Conservation (phyloP, 2,888 invertebrate genomes). For the Syrphus vitripennis region DNA sequence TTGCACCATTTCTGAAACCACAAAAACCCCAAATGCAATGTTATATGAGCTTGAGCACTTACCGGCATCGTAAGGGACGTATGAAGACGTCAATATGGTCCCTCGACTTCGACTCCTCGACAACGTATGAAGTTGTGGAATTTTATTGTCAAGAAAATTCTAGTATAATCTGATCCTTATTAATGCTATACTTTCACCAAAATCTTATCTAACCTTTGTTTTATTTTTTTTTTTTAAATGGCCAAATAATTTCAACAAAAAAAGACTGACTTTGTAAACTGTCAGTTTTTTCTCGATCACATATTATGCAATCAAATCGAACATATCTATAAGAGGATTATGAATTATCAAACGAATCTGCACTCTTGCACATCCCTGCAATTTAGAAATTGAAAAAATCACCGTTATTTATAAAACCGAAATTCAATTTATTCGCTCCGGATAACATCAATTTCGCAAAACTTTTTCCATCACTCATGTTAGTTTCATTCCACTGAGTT, state of each 20-base stretch:
- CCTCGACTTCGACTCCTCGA: background rate
- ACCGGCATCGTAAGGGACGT: background rate
- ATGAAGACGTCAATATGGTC: background rate
- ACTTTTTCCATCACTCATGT: background rate
- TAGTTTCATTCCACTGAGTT: background rate
- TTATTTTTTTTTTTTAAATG: no score
- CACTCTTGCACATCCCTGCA: background rate
- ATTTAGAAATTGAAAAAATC: background rate
- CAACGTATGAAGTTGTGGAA: background rate
- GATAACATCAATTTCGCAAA: background rate
- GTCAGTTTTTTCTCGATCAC: no score
- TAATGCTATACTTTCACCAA: no score
- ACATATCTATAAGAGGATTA: no score
- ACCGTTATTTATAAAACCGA: background rate
- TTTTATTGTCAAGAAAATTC: no score
- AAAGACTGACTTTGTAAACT: no score
- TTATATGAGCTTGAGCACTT: background rate
- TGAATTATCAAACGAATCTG: no score
- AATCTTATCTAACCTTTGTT: no score
- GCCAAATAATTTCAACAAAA: no score
- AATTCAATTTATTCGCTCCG: background rate
- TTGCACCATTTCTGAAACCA: constrained; percentile 29
- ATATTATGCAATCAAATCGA: no score
- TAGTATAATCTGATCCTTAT: no score
- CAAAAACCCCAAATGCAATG: constrained; percentile 32